Base-by-base conservation (phyloP, 2,113 vertebrate genomes). In the Ammodytes dubius region DNA sequence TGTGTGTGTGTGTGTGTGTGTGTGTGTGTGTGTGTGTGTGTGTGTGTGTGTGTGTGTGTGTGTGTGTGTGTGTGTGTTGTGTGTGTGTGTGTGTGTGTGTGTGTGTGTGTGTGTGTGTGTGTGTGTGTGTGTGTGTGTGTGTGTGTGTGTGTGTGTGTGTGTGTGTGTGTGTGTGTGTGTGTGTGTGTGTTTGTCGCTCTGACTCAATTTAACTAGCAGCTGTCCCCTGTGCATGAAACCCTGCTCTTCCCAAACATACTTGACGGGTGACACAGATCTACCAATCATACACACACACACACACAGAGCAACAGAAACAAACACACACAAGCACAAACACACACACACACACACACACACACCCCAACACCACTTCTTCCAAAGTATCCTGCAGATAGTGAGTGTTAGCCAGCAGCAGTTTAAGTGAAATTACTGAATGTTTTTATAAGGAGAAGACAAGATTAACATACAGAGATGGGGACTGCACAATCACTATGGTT, bases 401-500 rank as follows among this genome's bases (percentile, higher is more conserved):
- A 68, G 83, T 83, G 83, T 66, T 77, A 70, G 80, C 83, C 81
- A 61, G 82, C 79, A 81, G 81, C 81, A 81, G 79, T 88, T 93
- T 87, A 86, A 88, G 59, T 19, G 43, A 92, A 91, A 91, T 91
- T 88, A 92, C 91, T 86, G 86, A 92, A 27, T 27, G 91, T 77
- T 88, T 80, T 43, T 87, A 57, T 83, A 85, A 89, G 75, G 82
- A 91, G 88, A 90, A 86, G 83, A 88, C 85, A 76, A 82, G 83
- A 91, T 90, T 88, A 92, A 91, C 85, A 88, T 84, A 87, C 84
- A 79, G 78, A 91, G 86, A 95, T 87, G 87, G 82, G 84, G 83
- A 91, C 89, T 79, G 89, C 83, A 93, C 87, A 87, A 92, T 95
- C 93, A 85, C 94, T 93, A 94, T 95, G 94, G 93, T 93, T 94